phyloP scores from a whole-genome alignment of 92 coral and sea anemone genomes.

The Parazoanthus atlanticus region DNA sequence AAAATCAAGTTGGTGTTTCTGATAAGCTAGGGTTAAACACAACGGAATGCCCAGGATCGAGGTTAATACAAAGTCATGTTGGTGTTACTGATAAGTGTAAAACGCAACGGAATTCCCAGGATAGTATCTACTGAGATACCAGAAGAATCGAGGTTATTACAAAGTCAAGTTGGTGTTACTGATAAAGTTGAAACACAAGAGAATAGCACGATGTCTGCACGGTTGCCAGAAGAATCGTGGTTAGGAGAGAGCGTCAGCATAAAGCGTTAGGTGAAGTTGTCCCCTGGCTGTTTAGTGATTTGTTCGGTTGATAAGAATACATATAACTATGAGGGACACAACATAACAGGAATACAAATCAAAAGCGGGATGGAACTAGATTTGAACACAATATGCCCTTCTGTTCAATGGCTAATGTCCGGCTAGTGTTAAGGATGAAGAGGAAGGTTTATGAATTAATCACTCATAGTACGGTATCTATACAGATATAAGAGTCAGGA shows the following conservation, averaged over 20 bases:
- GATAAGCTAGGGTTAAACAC: constrained; percentile 76
- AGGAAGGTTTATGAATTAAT: too few relatives aligned
- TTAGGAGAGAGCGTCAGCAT: too few relatives aligned
- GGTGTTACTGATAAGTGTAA: constrained; percentile 81
- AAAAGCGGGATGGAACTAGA: too few relatives aligned
- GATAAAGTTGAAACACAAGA: constrained; percentile 74
- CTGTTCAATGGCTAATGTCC: constrained; percentile 37
- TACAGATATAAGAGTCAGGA: too few relatives aligned
- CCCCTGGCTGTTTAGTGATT: too few relatives aligned
- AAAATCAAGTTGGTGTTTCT: constrained; percentile 70
- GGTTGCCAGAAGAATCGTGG: neutral
- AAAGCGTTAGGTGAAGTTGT: too few relatives aligned
- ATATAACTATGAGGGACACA: too few relatives aligned
- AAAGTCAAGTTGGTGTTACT: constrained; percentile 35
- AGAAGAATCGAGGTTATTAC: neutral
- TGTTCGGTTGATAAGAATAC: too few relatives aligned
- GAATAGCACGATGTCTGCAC: constrained; percentile 70
- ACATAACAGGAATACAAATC: too few relatives aligned
- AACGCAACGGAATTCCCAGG: constrained; percentile 69
- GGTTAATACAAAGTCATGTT: too few relatives aligned
- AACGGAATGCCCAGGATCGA: constrained; percentile 61
- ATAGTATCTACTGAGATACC: constrained; percentile 53
- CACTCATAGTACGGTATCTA: too few relatives aligned
- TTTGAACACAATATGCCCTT: too few relatives aligned
- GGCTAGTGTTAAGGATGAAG: constrained; percentile 68